A percentile compares a stretch with the other conserved stretches of the same genome.
Conservation (phyloP, 2,888 invertebrate species). For the Brachynemurus nebulosus region DNA sequence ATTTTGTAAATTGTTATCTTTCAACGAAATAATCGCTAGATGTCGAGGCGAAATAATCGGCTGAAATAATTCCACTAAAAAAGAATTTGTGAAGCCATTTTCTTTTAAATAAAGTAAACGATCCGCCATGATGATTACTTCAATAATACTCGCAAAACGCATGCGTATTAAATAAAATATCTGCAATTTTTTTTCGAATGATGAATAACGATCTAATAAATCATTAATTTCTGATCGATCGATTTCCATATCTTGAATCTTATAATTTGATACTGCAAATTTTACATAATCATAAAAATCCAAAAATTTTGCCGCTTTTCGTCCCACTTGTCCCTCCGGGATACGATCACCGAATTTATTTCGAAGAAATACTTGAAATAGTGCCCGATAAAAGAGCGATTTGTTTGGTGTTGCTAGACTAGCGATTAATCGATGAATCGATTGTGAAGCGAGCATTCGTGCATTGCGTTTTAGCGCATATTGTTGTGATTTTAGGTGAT, state of each 20-base stretch:
- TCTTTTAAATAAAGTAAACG: slow-evolving; percentile 63
- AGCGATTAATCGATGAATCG: slow-evolving; percentile 48
- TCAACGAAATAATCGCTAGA: slow-evolving; percentile 55
- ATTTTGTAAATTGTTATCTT: no score
- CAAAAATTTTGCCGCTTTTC: slow-evolving; percentile 42
- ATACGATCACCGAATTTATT: slow-evolving; percentile 30
- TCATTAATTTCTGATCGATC: slow-evolving; percentile 31
- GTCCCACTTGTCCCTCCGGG: slow-evolving; percentile 43
- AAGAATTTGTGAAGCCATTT: slow-evolving; percentile 39
- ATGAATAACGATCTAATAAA: slow-evolving; percentile 29
- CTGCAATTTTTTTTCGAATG: slow-evolving; percentile 43
- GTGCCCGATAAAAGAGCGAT: slow-evolving; percentile 60
- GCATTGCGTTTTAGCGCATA: slow-evolving; percentile 56
- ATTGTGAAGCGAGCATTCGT: slow-evolving; percentile 75
- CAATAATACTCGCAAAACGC: slow-evolving; percentile 65
- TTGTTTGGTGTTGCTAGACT: slow-evolving; percentile 38
- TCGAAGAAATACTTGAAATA: slow-evolving; percentile 50
- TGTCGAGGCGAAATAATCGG: slow-evolving; percentile 72
- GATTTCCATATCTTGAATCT: slow-evolving; percentile 34
- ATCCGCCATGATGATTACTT: slow-evolving; percentile 70
- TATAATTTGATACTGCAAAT: slow-evolving; percentile 48
- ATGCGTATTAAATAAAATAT: slow-evolving; percentile 66
- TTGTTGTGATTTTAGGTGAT: slow-evolving; percentile 36
- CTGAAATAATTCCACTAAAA: slow-evolving; percentile 68
- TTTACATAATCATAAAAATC: slow-evolving; percentile 56